These are phyloP conservation scores for Amblyjoppa proteus DNA, from an alignment of 2,888 invertebrate species.

Conservation along the genomic window DNA sequence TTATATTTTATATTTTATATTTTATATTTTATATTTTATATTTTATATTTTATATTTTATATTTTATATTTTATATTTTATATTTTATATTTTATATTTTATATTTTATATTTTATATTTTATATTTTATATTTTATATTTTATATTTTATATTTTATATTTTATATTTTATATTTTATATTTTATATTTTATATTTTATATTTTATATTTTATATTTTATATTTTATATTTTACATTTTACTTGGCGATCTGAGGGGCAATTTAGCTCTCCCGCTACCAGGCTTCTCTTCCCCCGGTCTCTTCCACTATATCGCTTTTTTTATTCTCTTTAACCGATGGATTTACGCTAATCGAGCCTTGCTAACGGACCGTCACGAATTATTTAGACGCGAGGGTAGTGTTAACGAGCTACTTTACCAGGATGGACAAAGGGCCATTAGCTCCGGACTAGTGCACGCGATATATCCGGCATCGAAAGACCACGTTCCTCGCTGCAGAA, in stretches of 20 bases:
- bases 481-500: not conserved
- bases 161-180: too few relatives aligned
- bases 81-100: not conserved
- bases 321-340: slow-evolving; percentile 13
- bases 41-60: not conserved
- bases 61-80: not conserved
- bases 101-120: not conserved
- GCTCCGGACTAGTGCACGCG: not conserved
- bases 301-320: slow-evolving; percentile 3
- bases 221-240: not conserved
- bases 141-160: too few relatives aligned
- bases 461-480: not conserved
- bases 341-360: slow-evolving; percentile 50
- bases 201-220: too few relatives aligned
- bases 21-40: not conserved
- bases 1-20: not conserved
- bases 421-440: not conserved
- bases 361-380: slow-evolving; percentile 43
- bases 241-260: not conserved
- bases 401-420: slow-evolving; percentile 14
- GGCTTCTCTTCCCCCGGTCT: slow-evolving; percentile 1
- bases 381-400: slow-evolving; percentile 27
- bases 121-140: not conserved
- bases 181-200: too few relatives aligned
- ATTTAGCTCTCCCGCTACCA: not conserved